Conservation (phyloP, 2,113 vertebrate genomes). For the Sciurus niger region DNA sequence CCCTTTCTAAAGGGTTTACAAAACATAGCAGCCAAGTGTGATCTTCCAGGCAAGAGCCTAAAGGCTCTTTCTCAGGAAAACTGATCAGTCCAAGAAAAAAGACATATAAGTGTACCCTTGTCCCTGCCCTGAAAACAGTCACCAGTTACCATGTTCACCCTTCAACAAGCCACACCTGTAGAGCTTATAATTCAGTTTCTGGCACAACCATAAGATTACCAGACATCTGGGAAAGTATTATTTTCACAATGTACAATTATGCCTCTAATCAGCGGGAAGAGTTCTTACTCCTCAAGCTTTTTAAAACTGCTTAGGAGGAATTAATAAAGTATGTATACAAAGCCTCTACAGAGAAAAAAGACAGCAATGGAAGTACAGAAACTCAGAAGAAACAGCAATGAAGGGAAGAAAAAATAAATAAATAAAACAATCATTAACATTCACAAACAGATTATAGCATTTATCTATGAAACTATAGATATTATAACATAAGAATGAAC, state of each 20-base stretch:
- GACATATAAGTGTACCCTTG: not conserved
- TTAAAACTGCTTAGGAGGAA: constrained; percentile 97
- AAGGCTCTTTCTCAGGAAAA: not conserved
- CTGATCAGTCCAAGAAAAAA: not conserved
- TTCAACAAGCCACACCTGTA: not conserved
- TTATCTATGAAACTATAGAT: not conserved
- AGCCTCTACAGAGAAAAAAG: not conserved
- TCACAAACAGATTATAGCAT: not conserved
- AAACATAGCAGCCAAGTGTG: not conserved
- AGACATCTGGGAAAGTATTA: constrained; percentile 80
- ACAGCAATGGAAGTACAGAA: not conserved
- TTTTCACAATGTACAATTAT: constrained; percentile 99
- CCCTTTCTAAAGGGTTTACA: not conserved
- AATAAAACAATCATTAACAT: not conserved
- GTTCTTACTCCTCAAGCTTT: constrained; percentile 97
- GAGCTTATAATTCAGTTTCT: not conserved
- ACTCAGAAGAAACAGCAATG: not conserved
- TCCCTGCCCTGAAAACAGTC: not conserved
- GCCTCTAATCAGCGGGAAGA: constrained; percentile 98
- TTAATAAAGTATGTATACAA: constrained; percentile 94
- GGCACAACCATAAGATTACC: not conserved
- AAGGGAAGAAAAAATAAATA: too few relatives aligned
- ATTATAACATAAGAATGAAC: not conserved
- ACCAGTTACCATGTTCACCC: not conserved
- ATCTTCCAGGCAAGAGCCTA: not conserved